Conservation (phyloP, 2,113 vertebrate genomes). For the Crotalus tigris region DNA sequence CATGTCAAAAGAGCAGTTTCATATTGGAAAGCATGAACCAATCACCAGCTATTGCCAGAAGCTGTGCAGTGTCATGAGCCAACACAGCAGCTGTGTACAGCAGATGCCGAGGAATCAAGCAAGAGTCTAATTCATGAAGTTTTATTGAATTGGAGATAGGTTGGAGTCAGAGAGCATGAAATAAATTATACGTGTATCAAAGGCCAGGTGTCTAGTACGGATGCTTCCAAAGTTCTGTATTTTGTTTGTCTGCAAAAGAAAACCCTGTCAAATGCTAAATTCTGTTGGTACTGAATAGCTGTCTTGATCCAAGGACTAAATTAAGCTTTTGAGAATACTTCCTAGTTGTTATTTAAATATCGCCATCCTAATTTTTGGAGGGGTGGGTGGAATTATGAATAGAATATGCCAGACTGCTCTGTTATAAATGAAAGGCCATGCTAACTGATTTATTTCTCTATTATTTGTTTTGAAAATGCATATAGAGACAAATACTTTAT, state of each 20-base stretch:
- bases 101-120: neutral
- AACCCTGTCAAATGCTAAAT: neutral
- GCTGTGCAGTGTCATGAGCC: neutral
- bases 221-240: neutral
- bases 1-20: neutral
- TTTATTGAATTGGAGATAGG: neutral
- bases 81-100: constrained; percentile 2
- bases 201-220: neutral
- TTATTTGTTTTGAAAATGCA: neutral
- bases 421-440: neutral
- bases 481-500: neutral
- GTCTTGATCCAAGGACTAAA: neutral
- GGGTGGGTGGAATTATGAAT: neutral
- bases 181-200: neutral
- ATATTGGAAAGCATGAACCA: neutral
- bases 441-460: neutral
- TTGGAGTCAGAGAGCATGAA: neutral
- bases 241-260: neutral
- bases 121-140: neutral
- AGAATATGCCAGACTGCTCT: neutral
- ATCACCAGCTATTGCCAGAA: neutral
- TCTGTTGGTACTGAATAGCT: neutral
- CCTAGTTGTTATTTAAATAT: neutral
- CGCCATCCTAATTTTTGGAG: neutral
- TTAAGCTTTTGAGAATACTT: neutral